Base-by-base conservation (phyloP, 1,140 invertebrate genomes). In the Pteromalus puparum region DNA sequence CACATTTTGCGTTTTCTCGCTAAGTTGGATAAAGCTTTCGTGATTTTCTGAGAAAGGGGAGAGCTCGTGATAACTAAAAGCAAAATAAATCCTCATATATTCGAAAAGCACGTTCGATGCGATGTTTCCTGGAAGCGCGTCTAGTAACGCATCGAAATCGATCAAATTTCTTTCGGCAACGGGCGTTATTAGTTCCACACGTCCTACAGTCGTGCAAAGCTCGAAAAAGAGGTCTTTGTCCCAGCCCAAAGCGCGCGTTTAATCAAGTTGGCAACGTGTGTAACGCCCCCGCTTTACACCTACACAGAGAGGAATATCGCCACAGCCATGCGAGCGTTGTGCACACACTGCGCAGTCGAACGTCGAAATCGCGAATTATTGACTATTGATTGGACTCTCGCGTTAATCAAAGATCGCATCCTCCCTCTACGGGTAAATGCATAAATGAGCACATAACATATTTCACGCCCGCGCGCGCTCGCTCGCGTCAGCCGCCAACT, bases 361-460 rank as follows among this genome's bases (percentile, higher is more conserved):
- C 24, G 75, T 77, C 48, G 28, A 61, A 77, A 77, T 42, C 18
- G n/a, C 42, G 9, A 61, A 77, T 65, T 77, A 77, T 77, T 77
- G 75, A 65, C 75, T 77, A 77, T 77, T 61, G 75, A 77, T 77
- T 77, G 48, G 48, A 30, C 18, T 24, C 13, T n/a, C 15, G 46
- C 75, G 48, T 77, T 77, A 77, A 77, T 77, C 75, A 77, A 77
- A 77, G 75, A 77, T 77, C 26, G 48, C 53, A 28, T 61, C 75
- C 24, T 61, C 72, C 15, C 72, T 42, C 72, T 12, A 34, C 10
- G 53, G 28, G 48, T 65, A 77, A 77, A 77, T 77, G 46, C 75
- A 28, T 75, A 75, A 75, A 75, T 75, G 73, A 48, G 38, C 73
- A 48, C 73, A 75, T 77, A 77, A 77, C 75, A 77, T 77, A 77